Evolutionary conservation across 2,797 vertebrate species (phyloP).

Genomic region (Pseudopleuronectes americanus): DNA sequence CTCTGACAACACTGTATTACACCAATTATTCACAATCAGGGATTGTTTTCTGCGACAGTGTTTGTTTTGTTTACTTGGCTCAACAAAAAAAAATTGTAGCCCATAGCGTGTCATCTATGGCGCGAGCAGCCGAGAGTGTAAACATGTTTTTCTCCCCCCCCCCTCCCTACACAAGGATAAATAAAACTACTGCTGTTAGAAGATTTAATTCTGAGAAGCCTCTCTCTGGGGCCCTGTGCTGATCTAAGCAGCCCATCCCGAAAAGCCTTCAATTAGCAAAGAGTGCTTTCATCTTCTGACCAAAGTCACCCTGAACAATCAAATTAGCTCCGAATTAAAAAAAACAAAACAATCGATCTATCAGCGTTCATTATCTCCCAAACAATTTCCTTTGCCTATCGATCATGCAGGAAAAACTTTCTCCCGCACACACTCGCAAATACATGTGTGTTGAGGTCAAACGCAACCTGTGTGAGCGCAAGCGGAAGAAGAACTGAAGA

Average conservation of each 20-base stretch:
- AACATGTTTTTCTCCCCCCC: conserved; percentile 72
- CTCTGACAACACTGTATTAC: conserved; percentile 55
- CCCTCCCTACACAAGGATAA: conserved; percentile 59
- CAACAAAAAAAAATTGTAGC: conserved; percentile 46
- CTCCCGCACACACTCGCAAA: conserved; percentile 1
- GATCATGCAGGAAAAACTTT: conserved; percentile 5
- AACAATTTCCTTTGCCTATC: conserved; percentile 40
- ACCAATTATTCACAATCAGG: conserved; percentile 68
- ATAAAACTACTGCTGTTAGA: conserved; percentile 70
- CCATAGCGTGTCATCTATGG: conserved; percentile 55
- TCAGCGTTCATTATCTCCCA: conserved; percentile 62
- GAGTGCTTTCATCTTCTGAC: conserved; percentile 63
- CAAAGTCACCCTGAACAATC: conserved; percentile 82
- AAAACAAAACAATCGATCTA: conserved; percentile 73
- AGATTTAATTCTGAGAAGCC: conserved; percentile 72
- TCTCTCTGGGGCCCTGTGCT: conserved; percentile 56
- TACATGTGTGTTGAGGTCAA: conserved; percentile 26
- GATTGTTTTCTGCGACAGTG: conserved; percentile 56
- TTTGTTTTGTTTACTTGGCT: conserved; percentile 70
- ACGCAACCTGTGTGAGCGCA: conserved; percentile 29
- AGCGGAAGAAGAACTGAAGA: conserved; percentile 6
- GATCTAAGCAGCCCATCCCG: conserved; percentile 46
- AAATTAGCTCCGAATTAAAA: conserved; percentile 70
- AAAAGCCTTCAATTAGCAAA: conserved; percentile 75
- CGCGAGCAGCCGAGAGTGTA: conserved; percentile 58